Base-by-base conservation (phyloP, 2,888 invertebrate species). In the Slavum lentiscoides region DNA sequence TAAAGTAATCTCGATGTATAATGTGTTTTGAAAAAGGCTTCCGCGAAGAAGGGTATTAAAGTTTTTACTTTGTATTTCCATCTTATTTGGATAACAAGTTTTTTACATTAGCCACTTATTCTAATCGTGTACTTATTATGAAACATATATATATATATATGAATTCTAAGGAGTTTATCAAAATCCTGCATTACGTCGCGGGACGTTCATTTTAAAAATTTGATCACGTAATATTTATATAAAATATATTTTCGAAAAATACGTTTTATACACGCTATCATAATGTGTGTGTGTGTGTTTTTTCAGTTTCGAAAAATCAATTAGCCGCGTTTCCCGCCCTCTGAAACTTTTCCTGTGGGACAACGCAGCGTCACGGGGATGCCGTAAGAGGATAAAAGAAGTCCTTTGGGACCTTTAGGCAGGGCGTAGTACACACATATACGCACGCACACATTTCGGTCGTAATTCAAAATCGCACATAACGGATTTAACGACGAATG, bases 391-490 rank as follows among this genome's bases (percentile, higher is more conserved):
- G 80, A 80, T 80, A 80, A 80, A 66, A 53, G 23, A 23, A 72
- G 80, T 80, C 80, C 80, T 72, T 58, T 43, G 70, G 80, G 80
- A 80, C 80, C 80, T 70, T 62, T 53, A 58, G 55, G 13, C 39
- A 19, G 19, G 55, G 23, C 39, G n/a, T 30, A 21, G 17, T 30
- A 55, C 23, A 58, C 59, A 30, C 21, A 39, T 43, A 66, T 15
- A 66, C 67, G 21, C 37, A 17, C 62, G 5, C 43, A 49, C 62
- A 49, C 17, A 55, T 77, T 37, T 8, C 9, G 77, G 39, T 23
- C 64, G 64, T 80, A 80, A 80, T 80, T 70, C 72, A 72, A 72
- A 80, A 80, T 80, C 80, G 80, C 72, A 72, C 70, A 66, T 80
- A 66, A 55, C 80, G 80, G 80, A 80, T 80, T 80, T 80, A 80